Evolutionary conservation across 92 coral and sea anemone species (phyloP), one percentile per base, ranked within the genome.

Genomic region (Metridium senile): DNA sequence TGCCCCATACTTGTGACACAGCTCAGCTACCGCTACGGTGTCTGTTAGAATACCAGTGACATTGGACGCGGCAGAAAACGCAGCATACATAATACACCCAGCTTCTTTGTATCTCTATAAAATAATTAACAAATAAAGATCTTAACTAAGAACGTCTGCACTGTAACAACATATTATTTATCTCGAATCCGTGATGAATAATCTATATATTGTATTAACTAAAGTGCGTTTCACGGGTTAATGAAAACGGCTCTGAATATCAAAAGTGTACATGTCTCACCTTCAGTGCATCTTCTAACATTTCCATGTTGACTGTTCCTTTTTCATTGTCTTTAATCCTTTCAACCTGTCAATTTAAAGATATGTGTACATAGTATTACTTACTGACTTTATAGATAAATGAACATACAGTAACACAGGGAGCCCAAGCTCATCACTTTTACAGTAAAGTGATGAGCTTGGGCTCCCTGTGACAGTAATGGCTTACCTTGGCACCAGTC

Each of bases 51-150:
- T 90, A 18, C 96, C 96, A 1, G 96, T 90, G 58, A 90, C 90
- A 64, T 90, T 90, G 26, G 96, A 90, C 3, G 96, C 92, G 1
- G 96, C 96, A 27, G 96, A 90, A 63, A 90, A 90, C 22, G 96
- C 96, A 11, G 75, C 96, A 51, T 82, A 84, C 71, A 84, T 84
- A 39, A 45, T 70, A 69, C 67, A 78, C 0, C 83, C 86, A 9
- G 74, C 78, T 35, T 76, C 75, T 20, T 78, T 76, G 82, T 90
- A 90, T 74, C 70, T 86, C 95, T 90, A 59, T 19, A 66, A 35
- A 26, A 74, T 0, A 19, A 28, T 20, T 10, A 65, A 66, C n/a
- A 58, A 58, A 25, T 7, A n/a, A n/a, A n/a, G n/a, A n/a, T n/a
- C n/a, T n/a, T n/a, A n/a, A n/a, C n/a, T n/a, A n/a, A n/a, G n/a